These are phyloP conservation scores for Protophormia terraenovae DNA, from an alignment of 2,888 invertebrate genomes.

Conservation along the genomic window DNA sequence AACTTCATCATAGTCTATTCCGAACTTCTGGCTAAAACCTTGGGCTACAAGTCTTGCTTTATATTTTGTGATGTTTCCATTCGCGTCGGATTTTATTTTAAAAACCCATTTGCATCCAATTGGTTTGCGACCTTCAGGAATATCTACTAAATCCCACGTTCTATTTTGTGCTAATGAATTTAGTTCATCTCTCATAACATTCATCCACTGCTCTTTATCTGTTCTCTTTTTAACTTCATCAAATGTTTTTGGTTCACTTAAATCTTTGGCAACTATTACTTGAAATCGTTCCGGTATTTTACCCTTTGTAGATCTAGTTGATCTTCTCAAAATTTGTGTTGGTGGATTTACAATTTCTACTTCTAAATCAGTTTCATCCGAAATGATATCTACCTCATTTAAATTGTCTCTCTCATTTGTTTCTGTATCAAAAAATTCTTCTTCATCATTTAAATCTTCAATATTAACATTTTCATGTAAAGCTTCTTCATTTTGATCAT, in stretches of 20 bases:
- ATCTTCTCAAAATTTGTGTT: no score
- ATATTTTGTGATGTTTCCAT: not conserved
- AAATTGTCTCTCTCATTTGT: no score
- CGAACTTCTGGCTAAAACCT: not conserved
- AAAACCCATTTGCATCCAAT: slow-evolving; percentile 10
- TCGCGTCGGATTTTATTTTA: not conserved
- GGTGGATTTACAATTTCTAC: not conserved
- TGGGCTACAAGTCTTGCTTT: slow-evolving; percentile 14
- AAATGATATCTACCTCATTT: no score
- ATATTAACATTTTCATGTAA: not conserved
- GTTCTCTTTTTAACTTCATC: no score
- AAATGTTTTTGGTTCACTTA: not conserved
- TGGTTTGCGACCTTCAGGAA: not conserved
- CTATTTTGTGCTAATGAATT: not conserved
- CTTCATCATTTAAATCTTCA: not conserved
- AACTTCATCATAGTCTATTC: not conserved
- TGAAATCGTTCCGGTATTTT: not conserved
- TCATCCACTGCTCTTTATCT: not conserved
- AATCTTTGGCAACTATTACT: not conserved
- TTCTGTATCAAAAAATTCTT: no score
- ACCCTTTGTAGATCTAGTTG: not conserved
- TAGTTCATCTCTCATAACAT: not conserved
- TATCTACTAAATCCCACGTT: not conserved
- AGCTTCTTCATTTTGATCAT: not conserved
- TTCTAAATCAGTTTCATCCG: no score